Base-by-base conservation (phyloP, 2,888 invertebrate species). In the Cephus nigrinus region DNA sequence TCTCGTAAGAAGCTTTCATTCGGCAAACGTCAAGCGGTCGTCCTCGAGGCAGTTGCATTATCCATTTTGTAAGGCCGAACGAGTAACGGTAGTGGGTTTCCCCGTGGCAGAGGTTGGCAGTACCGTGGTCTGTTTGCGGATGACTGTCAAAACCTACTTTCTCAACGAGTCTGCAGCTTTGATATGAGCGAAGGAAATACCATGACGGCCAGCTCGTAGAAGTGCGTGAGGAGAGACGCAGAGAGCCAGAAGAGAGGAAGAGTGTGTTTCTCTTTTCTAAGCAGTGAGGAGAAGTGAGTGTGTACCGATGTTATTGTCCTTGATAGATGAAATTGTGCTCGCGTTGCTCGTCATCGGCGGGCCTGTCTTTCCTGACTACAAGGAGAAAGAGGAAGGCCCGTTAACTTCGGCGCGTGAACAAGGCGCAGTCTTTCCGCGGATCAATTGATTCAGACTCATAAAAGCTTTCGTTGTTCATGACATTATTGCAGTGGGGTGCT, bases 81-180 rank as follows among this genome's bases (percentile, higher is more conserved):
- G 23, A 55, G 55, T 55, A 55, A 55, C 55, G 55, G 55, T 55
- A 55, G 55, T 23, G 55, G 23, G 23, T 55, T 35, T 68, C 32
- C 71, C 11, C 34, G 32, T 36, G 72, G 77, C 68, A 12, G 33
- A 79, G 36, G 80, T 88, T 88, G 88, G 88, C 77, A 86, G 74
- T 78, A 82, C 83, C 88, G 88, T 36, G 74, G 80, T 83, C 84
- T 86, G 87, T 88, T 86, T 85, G 87, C 88, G 88, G 87, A 90
- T 90, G 90, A 90, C 89, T 90, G 88, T 90, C 89, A 90, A 90
- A 90, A 88, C 86, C 87, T 84, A 89, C 85, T 88, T 88, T 87
- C 87, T 83, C 82, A 78, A 74, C 74, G 76, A 75, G 81, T 80
- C 79, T 76, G 74, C 68, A 72, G 69, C 76, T 69, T 79, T 79